Evolutionary conservation across 2,113 vertebrate genomes (phyloP), one percentile per base, ranked within the genome.

Genomic region (Pedionomus torquatus): DNA sequence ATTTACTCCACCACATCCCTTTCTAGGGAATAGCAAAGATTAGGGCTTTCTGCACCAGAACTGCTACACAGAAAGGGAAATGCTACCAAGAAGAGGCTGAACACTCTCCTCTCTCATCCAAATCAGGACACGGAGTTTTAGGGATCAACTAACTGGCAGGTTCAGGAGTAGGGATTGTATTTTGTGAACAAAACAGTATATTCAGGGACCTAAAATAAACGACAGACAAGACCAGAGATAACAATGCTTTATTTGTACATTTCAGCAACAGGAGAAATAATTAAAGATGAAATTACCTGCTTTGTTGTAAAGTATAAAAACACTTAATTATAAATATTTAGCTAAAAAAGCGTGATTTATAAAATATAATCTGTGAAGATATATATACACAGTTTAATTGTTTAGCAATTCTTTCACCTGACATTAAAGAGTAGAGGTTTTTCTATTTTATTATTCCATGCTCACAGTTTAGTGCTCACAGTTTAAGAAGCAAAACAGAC

Each of bases 281-380:
- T 48, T 55, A 93, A 95, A 97, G 96, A 95, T 83, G 91, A 91
- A 98, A 95, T 82, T 90, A 82, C 87, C 94, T 95, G 94, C 92
- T 97, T 97, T 95, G 82, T 97, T 96, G 83, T 93, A 94, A 97
- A 96, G 97, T 97, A 97, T 96, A 97, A 98, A 98, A 97, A 93
- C 93, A 92, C 97, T 97, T 97, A 96, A 96, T 97, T 97, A 98
- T 98, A 98, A 98, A 98, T 98, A 98, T 75, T 92, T 95, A 54
- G 49, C 91, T 96, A 97, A 94, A 97, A 96, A 97, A 91, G 95
- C 94, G 74, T 97, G 97, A 97, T 95, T 97, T 97, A 97, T 94
- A 96, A 95, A 91, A 80, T 97, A 97, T 97, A 96, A 96, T 90
- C 48, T 97, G 83, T 91, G 95, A 94, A 95, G 89, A 94, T 96